These are phyloP conservation scores for Enteromius trimaculatus DNA, from an alignment of 2,797 vertebrate species.

Conservation along the genomic window DNA sequence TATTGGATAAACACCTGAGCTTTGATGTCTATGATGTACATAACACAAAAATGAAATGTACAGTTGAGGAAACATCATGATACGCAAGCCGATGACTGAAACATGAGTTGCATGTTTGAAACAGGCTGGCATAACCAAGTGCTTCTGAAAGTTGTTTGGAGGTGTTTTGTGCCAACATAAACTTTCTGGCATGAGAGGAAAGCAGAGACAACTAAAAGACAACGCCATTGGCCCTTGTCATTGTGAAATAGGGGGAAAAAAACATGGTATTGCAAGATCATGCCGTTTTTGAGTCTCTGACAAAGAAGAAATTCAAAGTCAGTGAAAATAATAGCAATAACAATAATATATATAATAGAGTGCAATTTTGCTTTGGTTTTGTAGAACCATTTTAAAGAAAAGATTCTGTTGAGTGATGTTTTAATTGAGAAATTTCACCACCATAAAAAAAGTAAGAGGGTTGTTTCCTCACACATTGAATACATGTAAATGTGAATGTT, in stretches of 20 bases:
- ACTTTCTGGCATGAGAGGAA: constrained; percentile 5
- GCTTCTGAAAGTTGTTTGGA: background rate
- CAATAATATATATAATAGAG: background rate
- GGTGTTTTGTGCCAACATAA: constrained; percentile 5
- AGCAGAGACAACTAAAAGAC: background rate
- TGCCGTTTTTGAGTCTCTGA: background rate
- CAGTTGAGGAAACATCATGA: background rate
- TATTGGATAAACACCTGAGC: constrained; percentile 1
- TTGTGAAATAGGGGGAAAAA: background rate
- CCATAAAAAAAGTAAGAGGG: background rate
- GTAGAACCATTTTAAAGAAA: background rate
- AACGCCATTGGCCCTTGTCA: background rate
- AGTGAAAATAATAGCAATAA: background rate
- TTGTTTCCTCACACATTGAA: background rate
- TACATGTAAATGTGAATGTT: background rate
- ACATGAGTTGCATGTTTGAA: background rate
- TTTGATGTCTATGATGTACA: constrained; percentile 14
- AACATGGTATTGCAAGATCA: background rate
- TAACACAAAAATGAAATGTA: background rate
- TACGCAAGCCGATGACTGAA: background rate
- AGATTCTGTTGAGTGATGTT: background rate
- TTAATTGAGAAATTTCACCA: background rate
- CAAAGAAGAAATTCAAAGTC: background rate
- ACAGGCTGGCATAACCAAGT: background rate
- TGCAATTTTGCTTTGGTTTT: background rate